Evolutionary conservation across 1,140 invertebrate species (phyloP), one percentile per base, ranked within the genome.

Genomic region (Drosophila lacertosa): DNA sequence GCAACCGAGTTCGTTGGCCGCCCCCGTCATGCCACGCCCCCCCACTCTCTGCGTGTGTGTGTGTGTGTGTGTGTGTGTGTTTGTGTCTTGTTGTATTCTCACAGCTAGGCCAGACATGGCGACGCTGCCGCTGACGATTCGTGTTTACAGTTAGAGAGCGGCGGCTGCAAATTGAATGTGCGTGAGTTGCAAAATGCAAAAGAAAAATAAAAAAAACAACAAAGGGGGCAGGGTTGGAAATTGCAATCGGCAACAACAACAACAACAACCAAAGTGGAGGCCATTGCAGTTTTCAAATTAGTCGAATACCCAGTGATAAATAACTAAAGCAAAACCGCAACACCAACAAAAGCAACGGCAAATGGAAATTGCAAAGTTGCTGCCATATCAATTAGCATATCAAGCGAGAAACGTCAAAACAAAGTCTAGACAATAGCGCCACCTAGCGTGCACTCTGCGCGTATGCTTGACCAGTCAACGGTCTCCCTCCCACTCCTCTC

Each of bases 211-310:
- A n/a, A n/a, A n/a, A n/a, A n/a, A n/a, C n/a, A n/a, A n/a, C n/a
- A n/a, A n/a, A 55, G 11, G 13, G 15, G 26, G 54, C 15, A 11
- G 20, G 15, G 20, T 24, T 24, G 18, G 16, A 53, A 45, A 42
- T 47, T 35, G 37, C 45, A 65, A 59, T 63, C 20, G 24, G 15
- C 6, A 42, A 5, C 48, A 50, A 13, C 45, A 58, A 39, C 24
- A 24, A 26, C n/a, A 15, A 18, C 18, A 57, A 16, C 35, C 57
- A 40, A 62, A 45, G 47, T 53, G 67, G 71, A 75, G 80, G 76
- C 80, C 77, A 80, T 70, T 74, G 82, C 81, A 86, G 88, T 86
- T 86, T 88, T 81, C 81, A 68, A 84, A 84, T 84, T 84, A 81
- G 62, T 86, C 45, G 77, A 74, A 54, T 53, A 40, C n/a, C 51